These are phyloP conservation scores for Seriola dumerili DNA, from an alignment of 2,113 vertebrate genomes.

Conservation along the genomic window DNA sequence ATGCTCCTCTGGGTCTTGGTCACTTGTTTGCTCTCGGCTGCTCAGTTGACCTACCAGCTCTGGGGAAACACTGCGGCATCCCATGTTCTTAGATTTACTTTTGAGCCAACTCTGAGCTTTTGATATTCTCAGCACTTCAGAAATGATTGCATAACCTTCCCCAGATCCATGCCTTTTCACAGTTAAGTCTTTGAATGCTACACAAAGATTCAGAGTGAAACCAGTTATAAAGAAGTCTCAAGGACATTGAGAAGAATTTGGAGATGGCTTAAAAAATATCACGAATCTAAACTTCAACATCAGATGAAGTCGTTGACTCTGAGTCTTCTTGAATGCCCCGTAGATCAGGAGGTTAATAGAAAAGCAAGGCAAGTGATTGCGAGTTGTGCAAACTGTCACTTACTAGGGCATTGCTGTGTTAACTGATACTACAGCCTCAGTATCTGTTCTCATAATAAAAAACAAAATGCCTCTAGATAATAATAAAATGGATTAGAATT, in stretches of 20 bases:
- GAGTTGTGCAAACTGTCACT: background rate
- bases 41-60: slow-evolving; percentile 26
- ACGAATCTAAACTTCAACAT: background rate
- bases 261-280: background rate
- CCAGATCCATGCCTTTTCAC: slow-evolving; percentile 20
- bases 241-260: slow-evolving; percentile 17
- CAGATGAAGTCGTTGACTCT: background rate
- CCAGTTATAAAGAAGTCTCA: slow-evolving; percentile 5
- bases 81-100: background rate
- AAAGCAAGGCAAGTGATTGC: background rate
- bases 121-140: slow-evolving; percentile 36
- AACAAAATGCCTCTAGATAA: background rate
- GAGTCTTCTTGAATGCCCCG: background rate
- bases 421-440: background rate
- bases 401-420: background rate
- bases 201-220: background rate
- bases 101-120: slow-evolving; percentile 7
- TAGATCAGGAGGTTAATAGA: background rate
- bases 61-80: background rate
- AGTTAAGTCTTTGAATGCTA: slow-evolving; percentile 13
- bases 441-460: background rate
- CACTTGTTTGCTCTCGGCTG: background rate
- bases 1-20: background rate
- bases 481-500: background rate
- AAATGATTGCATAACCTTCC: slow-evolving; percentile 31